Evolutionary conservation across 2,888 invertebrate species (phyloP).

Genomic region (Hipparchia semele): DNA sequence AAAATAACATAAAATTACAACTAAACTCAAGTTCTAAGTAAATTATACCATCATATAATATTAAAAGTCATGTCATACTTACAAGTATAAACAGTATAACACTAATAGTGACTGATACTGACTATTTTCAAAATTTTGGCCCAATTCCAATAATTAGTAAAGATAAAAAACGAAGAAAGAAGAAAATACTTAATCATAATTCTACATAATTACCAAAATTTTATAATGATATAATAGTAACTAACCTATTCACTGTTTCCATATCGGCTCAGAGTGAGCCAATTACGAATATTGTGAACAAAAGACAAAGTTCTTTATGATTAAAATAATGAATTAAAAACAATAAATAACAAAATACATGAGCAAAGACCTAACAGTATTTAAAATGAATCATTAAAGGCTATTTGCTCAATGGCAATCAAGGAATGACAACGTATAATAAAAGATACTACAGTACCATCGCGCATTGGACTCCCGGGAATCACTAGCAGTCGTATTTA

Average conservation of each 20-base stretch:
- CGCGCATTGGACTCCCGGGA: constrained; percentile 29
- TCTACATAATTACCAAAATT: constrained; percentile 48
- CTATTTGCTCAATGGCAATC: constrained; percentile 49
- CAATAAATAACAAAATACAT: constrained; percentile 71
- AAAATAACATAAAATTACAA: constrained; percentile 40
- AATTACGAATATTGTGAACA: constrained; percentile 45
- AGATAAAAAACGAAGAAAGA: constrained; percentile 26
- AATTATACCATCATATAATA: constrained; percentile 38
- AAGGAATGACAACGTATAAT: constrained; percentile 58
- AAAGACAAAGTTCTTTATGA: constrained; percentile 44
- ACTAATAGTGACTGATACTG: constrained; percentile 71
- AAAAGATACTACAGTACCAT: constrained; percentile 44
- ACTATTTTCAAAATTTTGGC: constrained; percentile 79
- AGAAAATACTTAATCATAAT: constrained; percentile 26
- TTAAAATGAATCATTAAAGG: constrained; percentile 46
- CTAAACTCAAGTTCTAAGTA: constrained; percentile 34
- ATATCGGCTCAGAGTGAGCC: constrained; percentile 46
- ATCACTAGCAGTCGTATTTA: constrained; percentile 39
- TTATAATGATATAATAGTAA: constrained; percentile 59
- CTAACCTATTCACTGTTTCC: constrained; percentile 46
- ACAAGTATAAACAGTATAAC: constrained; percentile 47
- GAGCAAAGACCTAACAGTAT: constrained; percentile 65
- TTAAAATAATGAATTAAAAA: constrained; percentile 50
- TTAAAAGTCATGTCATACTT: constrained; percentile 41
- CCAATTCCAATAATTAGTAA: constrained; percentile 65